A percentile compares a stretch with the other conserved stretches of the same genome.
Evolutionary conservation across 2,113 vertebrate species (phyloP).

Genomic region (Sitta europaea): DNA sequence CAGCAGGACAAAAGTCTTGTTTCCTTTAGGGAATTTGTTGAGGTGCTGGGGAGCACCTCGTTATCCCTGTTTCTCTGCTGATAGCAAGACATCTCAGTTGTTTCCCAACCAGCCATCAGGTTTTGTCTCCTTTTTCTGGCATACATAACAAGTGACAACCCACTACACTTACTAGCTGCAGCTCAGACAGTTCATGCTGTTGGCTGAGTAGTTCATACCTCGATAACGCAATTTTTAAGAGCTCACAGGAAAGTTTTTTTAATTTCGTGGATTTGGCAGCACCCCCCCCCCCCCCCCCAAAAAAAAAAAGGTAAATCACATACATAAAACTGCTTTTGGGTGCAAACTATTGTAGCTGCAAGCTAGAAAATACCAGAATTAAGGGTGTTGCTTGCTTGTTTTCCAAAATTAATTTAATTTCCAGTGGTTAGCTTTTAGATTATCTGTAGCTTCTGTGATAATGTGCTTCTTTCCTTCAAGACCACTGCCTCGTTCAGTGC

Average conservation of each 20-base stretch:
- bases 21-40: not conserved
- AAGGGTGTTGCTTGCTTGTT: not conserved
- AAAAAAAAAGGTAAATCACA: not conserved
- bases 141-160: not conserved
- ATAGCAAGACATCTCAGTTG: not conserved
- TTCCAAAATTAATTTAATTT: not conserved
- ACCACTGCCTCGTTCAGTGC: not conserved
- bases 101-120: not conserved
- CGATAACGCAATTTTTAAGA: not conserved
- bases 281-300: fast-evolving
- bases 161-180: not conserved
- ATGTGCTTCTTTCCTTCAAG: not conserved
- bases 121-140: not conserved
- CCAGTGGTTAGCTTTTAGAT: not conserved
- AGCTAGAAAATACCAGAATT: not conserved
- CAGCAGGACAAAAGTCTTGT: not conserved
- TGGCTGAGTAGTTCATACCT: not conserved
- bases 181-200: not conserved
- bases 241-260: not conserved
- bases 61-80: not conserved
- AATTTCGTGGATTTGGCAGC: not conserved
- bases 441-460: not conserved
- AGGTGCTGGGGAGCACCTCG: not conserved
- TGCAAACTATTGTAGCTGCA: not conserved
- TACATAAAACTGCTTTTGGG: not conserved